Evolutionary conservation across 2,797 vertebrate genomes (phyloP), one percentile per base, ranked within the genome.

Genomic region (Adrianichthys oophorus): DNA sequence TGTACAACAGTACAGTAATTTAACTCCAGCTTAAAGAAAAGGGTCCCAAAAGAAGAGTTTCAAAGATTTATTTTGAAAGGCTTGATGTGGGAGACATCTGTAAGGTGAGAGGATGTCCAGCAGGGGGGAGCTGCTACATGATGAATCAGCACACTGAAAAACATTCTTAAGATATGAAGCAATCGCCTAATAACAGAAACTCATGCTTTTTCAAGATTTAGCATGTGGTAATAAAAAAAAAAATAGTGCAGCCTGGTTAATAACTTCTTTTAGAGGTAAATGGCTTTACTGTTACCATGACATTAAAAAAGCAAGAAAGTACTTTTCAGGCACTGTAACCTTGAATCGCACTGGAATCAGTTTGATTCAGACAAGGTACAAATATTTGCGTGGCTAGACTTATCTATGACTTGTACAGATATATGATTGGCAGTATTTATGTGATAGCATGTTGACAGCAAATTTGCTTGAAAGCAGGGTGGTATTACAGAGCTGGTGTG

Each of bases 401-500:
- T 40, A 40, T 15, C 52, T 48, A 15, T 42, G 13, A 55, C 41
- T 23, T 54, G 26, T 64, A 41, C 5, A 45, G 47, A 24, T 63
- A 46, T 58, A 5, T n/a, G 53, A 76, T 82, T 85, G 83, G 85
- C 79, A 64, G 67, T 70, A 52, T 19, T 52, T 61, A n/a, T 50
- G 19, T 46, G 37, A 63, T 46, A 59, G 18, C 41, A 69, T n/a
- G 19, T 45, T 65, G 5, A 49, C 23, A 42, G 14, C 53, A 40
- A 62, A 69, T 46, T 52, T 57, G 32, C 57, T 21, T 70, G 61
- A 62, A 68, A 70, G 63, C 62, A 42, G 18, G 56, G 58, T 45
- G 56, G 51, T 52, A 44, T 50, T 51, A 50, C 17, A 63, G 29
- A 57, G 41, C 5, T 52, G 68, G 43, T 62, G 50, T 50, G 56